Percentiles rank a stretch among this genome's conserved stretches.
These are phyloP conservation scores for Cheilosia grossa DNA, from an alignment of 2,888 invertebrate genomes.

Conservation along the genomic window DNA sequence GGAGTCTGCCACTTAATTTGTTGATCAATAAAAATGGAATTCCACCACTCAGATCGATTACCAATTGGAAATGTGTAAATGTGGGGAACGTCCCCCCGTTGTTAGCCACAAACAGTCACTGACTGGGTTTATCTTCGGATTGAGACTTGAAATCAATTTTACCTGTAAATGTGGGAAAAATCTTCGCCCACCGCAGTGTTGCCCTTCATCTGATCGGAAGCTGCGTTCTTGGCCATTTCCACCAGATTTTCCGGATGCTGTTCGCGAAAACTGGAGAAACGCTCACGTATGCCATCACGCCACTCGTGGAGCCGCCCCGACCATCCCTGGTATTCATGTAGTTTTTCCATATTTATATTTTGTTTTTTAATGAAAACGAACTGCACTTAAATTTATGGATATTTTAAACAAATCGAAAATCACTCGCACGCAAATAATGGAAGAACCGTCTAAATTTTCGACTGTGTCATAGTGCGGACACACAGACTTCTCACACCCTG, in stretches of 20 bases:
- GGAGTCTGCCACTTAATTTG: constrained; percentile 10
- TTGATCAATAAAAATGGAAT: constrained; percentile 42
- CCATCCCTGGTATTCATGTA: constrained; percentile 91
- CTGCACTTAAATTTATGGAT: constrained; percentile 20
- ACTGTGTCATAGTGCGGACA: constrained; percentile 17
- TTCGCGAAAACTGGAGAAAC: constrained; percentile 86
- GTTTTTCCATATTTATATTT: constrained; percentile 88
- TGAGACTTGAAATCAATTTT: constrained; percentile 31
- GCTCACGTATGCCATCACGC: constrained; percentile 87
- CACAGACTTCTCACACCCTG: constrained; percentile 50
- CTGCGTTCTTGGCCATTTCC: constrained; percentile 83
- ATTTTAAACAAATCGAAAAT: constrained; percentile 3
- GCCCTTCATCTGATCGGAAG: constrained; percentile 80
- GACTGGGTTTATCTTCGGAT: neutral
- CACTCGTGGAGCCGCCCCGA: constrained; percentile 88
- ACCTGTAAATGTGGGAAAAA: constrained; percentile 89
- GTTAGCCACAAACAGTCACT: neutral
- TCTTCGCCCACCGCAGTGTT: constrained; percentile 83
- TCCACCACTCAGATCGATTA: constrained; percentile 32
- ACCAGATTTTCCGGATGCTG: constrained; percentile 85
- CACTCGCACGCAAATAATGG: neutral
- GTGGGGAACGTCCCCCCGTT: neutral
- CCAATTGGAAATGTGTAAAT: constrained; percentile 13
- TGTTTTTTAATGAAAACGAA: neutral
- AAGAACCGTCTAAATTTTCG: constrained; percentile 13